Evolutionary conservation across 2,888 invertebrate genomes (phyloP).

Genomic region (Crocallis elinguaria): DNA sequence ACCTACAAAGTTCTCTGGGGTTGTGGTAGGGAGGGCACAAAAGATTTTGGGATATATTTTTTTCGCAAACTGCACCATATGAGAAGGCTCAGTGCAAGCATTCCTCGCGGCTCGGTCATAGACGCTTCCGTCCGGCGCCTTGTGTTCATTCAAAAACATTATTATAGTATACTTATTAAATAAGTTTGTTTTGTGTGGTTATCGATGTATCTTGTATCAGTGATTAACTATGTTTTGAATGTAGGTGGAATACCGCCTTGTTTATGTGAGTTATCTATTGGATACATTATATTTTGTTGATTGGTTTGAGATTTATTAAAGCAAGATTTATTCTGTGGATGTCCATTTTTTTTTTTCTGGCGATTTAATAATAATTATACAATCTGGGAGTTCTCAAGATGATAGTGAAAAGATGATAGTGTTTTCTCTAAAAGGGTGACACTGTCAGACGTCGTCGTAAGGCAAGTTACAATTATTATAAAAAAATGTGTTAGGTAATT

Average conservation of each 20-base stretch:
- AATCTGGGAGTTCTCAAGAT: too few relatives aligned
- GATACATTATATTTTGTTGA: slow-evolving; percentile 3
- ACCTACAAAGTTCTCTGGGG: slow-evolving; percentile 70
- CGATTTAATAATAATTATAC: too few relatives aligned
- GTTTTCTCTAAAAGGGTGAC: too few relatives aligned
- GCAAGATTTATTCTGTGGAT: too few relatives aligned
- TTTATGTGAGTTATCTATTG: slow-evolving; percentile 1
- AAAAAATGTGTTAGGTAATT: too few relatives aligned
- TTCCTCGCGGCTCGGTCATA: slow-evolving; percentile 23
- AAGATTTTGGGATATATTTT: slow-evolving; percentile 81
- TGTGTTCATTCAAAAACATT: slow-evolving; percentile 7
- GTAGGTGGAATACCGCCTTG: background rate
- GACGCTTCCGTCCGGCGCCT: slow-evolving; percentile 28
- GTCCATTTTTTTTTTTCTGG: too few relatives aligned
- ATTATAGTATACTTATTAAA: slow-evolving; percentile 3
- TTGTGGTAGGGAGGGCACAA: slow-evolving; percentile 76
- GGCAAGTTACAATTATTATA: too few relatives aligned
- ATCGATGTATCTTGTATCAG: slow-evolving; percentile 22
- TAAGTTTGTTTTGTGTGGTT: slow-evolving; percentile 20
- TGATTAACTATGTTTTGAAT: slow-evolving; percentile 16
- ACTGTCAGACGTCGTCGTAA: too few relatives aligned
- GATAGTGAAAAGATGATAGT: too few relatives aligned
- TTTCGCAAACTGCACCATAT: slow-evolving; percentile 80
- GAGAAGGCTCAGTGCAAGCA: slow-evolving; percentile 64
- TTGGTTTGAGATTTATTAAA: slow-evolving; percentile 1